phyloP scores from a whole-genome alignment of 2,888 invertebrate genomes.

The Adela reaumurella region DNA sequence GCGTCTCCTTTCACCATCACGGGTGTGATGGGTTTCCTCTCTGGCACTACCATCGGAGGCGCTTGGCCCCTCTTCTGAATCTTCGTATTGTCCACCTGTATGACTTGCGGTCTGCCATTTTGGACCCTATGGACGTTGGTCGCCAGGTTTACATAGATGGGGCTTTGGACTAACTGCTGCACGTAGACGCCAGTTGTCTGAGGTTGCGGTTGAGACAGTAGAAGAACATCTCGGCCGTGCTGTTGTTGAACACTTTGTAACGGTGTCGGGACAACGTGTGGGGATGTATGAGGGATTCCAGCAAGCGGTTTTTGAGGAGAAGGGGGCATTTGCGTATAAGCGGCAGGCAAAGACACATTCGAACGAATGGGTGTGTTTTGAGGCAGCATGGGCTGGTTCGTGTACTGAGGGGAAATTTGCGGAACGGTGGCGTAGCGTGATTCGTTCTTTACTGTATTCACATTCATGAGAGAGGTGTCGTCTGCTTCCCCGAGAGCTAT shows the following conservation, averaged over 20 bases:
- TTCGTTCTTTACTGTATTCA: conserved; percentile 27
- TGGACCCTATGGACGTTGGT: conserved; percentile 30
- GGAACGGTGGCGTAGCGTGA: conserved; percentile 23
- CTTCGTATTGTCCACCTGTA: conserved; percentile 33
- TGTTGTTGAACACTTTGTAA: conserved; percentile 32
- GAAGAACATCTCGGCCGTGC: conserved; percentile 18
- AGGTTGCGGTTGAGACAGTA: conserved; percentile 16
- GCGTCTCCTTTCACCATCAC: conserved; percentile 42
- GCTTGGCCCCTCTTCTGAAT: conserved; percentile 21
- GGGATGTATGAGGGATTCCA: not conserved
- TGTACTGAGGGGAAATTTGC: conserved; percentile 30
- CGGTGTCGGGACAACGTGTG: not conserved
- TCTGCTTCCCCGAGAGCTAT: conserved; percentile 28
- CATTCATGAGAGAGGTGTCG: conserved; percentile 26
- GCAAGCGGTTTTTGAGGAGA: not conserved
- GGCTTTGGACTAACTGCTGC: conserved; percentile 41
- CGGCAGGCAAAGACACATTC: not conserved
- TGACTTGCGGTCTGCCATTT: conserved; percentile 25
- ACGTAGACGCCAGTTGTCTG: conserved; percentile 33
- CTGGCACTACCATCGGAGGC: not conserved
- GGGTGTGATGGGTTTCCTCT: conserved; percentile 22
- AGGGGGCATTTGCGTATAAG: not conserved
- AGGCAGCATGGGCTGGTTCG: conserved; percentile 9
- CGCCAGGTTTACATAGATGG: conserved; percentile 39
- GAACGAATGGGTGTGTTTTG: not conserved